Conservation (phyloP, 1,140 invertebrate species). For the Oppia nitens region DNA sequence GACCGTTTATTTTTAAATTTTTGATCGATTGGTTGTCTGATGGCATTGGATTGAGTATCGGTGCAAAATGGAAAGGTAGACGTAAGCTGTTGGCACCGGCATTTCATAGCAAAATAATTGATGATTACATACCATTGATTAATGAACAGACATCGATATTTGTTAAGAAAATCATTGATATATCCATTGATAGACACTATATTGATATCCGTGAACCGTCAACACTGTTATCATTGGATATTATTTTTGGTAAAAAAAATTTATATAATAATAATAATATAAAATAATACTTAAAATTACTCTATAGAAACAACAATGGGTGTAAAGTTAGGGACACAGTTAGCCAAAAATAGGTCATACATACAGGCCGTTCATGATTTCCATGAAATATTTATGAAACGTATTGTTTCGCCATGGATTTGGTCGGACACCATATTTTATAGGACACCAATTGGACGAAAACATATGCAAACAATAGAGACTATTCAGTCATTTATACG, state of each 20-base stretch:
- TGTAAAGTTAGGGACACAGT: conserved; percentile 45
- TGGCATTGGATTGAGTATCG: conserved; percentile 37
- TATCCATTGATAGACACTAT: conserved; percentile 17
- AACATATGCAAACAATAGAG: no score
- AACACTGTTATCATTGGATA: conserved; percentile 66
- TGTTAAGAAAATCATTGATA: background rate
- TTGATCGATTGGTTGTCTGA: conserved; percentile 46
- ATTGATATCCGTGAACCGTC: conserved; percentile 52
- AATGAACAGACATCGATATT: conserved; percentile 29
- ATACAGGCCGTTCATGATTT: conserved; percentile 42
- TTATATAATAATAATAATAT: no score
- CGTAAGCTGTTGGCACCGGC: no score
- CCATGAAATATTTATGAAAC: no score
- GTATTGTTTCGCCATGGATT: no score
- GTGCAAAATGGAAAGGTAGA: no score
- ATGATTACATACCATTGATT: conserved; percentile 36
- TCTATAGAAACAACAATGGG: conserved; percentile 64
- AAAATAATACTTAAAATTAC: no score
- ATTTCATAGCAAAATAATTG: conserved; percentile 38
- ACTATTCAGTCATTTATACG: no score
- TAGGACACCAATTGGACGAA: no score
- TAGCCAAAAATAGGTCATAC: conserved; percentile 47
- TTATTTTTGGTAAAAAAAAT: conserved; percentile 58
- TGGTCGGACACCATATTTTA: no score
- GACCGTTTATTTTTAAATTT: conserved; percentile 43